Evolutionary conservation across 2,888 invertebrate genomes (phyloP).

Genomic region (Agrotis clavis): DNA sequence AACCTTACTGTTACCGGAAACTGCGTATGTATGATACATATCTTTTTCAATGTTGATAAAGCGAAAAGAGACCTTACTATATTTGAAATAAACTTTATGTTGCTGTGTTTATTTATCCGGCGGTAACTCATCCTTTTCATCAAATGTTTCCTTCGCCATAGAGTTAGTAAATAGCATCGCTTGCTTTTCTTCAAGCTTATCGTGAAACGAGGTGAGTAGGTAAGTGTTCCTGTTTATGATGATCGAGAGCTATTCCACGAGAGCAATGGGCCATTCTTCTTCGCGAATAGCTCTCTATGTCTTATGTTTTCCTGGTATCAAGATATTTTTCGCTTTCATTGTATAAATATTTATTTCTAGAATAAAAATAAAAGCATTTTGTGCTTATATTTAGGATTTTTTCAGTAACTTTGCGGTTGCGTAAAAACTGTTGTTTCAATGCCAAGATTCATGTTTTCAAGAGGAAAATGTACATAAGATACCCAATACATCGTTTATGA

Average conservation of each 20-base stretch:
- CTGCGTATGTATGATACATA: background rate
- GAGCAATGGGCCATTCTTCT: constrained; percentile 35
- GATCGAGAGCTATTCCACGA: constrained; percentile 33
- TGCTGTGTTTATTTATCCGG: constrained; percentile 2
- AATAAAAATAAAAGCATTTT: constrained; percentile 23
- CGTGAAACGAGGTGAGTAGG: constrained; percentile 8
- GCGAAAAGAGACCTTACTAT: background rate
- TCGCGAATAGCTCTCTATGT: constrained; percentile 23
- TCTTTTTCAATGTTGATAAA: background rate
- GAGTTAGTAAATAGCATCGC: constrained; percentile 34
- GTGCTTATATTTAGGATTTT: background rate
- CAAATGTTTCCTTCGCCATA: constrained; percentile 12
- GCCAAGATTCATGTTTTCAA: background rate
- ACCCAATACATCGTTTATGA: too few species aligned
- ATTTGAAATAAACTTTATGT: constrained; percentile 12
- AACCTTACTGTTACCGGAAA: background rate
- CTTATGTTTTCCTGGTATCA: constrained; percentile 24
- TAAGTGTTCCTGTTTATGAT: constrained; percentile 38
- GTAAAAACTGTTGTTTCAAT: background rate
- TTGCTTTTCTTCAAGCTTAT: constrained; percentile 31
- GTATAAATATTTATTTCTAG: constrained; percentile 29
- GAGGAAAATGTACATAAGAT: too few species aligned
- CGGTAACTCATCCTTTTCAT: constrained; percentile 1
- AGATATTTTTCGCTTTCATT: constrained; percentile 21
- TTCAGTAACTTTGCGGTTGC: background rate